Percentiles rank a stretch among this genome's conserved stretches.
phyloP scores from a whole-genome alignment of 2,113 vertebrate genomes.

The Saccopteryx bilineata region DNA sequence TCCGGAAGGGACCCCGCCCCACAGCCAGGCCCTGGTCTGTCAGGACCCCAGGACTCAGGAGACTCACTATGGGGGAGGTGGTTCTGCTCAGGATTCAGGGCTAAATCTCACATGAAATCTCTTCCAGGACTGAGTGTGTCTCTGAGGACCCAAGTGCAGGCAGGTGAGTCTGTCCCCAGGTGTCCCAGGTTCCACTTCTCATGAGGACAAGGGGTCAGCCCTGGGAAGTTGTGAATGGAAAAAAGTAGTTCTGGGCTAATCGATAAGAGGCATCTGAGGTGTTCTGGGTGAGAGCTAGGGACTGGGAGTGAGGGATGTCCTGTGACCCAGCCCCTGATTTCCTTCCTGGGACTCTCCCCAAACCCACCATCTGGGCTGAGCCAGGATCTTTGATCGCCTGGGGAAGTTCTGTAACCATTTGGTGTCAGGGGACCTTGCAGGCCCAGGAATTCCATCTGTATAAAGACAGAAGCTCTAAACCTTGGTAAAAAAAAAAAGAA shows the following conservation, averaged over 20 bases:
- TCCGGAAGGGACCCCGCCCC: neutral
- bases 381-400: rapidly evolving
- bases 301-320: no score
- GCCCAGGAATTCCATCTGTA: rapidly evolving
- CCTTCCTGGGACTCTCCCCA: neutral
- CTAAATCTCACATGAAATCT: no score
- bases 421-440: neutral
- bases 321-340: neutral
- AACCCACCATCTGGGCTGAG: neutral
- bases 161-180: constrained; percentile 7
- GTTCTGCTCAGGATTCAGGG: neutral
- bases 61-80: neutral
- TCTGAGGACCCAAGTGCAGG: rapidly evolving
- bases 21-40: neutral
- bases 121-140: constrained; percentile 1
- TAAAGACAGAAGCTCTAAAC: rapidly evolving
- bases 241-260: neutral
- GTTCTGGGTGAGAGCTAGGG: neutral
- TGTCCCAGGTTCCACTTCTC: neutral
- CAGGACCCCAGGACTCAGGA: neutral
- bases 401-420: rapidly evolving
- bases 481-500: rapidly evolving
- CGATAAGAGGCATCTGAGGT: rapidly evolving
- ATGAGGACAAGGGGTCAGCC: rapidly evolving
- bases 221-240: rapidly evolving